phyloP scores from a whole-genome alignment of 2,888 invertebrate species.

The Cheilosia pagana region DNA sequence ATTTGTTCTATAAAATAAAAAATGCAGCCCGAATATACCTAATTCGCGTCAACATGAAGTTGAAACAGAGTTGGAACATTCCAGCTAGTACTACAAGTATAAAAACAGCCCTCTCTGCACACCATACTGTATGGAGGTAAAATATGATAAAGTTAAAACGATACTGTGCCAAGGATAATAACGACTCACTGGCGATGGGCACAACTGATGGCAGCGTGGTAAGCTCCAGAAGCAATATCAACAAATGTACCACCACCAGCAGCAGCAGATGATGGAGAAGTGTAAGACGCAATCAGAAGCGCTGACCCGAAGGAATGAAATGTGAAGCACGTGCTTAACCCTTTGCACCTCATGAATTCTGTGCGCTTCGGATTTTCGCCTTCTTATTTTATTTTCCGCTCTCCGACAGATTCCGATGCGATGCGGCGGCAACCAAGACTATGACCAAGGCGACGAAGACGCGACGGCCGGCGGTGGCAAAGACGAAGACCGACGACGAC shows the following conservation, averaged over 20 bases:
- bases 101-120: not conserved
- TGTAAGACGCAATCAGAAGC: slow-evolving; percentile 71
- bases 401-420: slow-evolving; percentile 65
- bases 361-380: slow-evolving; percentile 59
- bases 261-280: slow-evolving; percentile 52
- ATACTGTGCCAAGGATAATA: slow-evolving; percentile 70
- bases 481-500: slow-evolving; percentile 38
- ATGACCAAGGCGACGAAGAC: slow-evolving; percentile 22
- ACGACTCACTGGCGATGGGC: slow-evolving; percentile 55
- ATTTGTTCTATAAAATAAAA: no score
- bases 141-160: slow-evolving; percentile 67
- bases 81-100: no score
- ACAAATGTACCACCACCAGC: slow-evolving; percentile 9
- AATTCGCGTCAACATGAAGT: no score
- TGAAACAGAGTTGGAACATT: no score
- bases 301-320: slow-evolving; percentile 74
- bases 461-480: slow-evolving; percentile 3
- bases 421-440: slow-evolving; percentile 37
- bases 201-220: slow-evolving; percentile 53
- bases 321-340: slow-evolving; percentile 76
- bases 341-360: slow-evolving; percentile 75
- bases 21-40: no score
- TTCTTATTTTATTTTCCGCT: slow-evolving; percentile 44
- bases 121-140: slow-evolving; percentile 31
- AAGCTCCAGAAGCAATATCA: slow-evolving; percentile 58